These are phyloP conservation scores for Pelobates fuscus DNA, from an alignment of 2,113 vertebrate genomes.

Conservation along the genomic window DNA sequence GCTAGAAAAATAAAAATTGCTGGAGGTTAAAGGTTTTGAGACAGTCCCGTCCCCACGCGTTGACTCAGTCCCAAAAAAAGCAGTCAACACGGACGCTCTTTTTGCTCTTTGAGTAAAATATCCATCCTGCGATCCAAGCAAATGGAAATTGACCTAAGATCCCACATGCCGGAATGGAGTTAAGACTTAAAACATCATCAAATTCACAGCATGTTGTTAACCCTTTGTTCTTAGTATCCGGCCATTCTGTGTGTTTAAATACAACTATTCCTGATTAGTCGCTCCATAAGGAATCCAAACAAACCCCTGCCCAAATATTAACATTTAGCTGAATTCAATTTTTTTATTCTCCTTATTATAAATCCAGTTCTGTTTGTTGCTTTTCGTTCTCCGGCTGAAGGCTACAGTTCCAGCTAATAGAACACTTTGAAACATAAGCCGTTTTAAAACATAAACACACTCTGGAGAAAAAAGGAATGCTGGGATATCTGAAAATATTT, in stretches of 20 bases:
- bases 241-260: neutral
- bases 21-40: neutral
- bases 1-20: neutral
- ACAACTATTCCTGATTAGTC: neutral
- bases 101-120: slow-evolving; percentile 44
- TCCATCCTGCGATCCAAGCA: slow-evolving; percentile 52
- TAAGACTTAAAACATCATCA: slow-evolving; percentile 12
- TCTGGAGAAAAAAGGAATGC: no score
- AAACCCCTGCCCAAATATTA: no score
- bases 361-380: slow-evolving; percentile 8
- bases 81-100: slow-evolving; percentile 40
- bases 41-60: neutral
- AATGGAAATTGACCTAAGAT: slow-evolving; percentile 45
- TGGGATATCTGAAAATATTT: neutral
- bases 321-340: no score
- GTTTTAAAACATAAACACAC: neutral
- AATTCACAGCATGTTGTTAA: slow-evolving; percentile 5
- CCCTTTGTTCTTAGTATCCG: neutral
- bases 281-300: no score
- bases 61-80: slow-evolving; percentile 59
- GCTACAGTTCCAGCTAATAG: neutral
- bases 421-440: neutral
- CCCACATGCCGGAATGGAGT: slow-evolving; percentile 55
- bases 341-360: neutral
- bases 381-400: slow-evolving; percentile 28